phyloP scores from a whole-genome alignment of 2,888 invertebrate genomes.

The Zygogramma bicolorata region DNA sequence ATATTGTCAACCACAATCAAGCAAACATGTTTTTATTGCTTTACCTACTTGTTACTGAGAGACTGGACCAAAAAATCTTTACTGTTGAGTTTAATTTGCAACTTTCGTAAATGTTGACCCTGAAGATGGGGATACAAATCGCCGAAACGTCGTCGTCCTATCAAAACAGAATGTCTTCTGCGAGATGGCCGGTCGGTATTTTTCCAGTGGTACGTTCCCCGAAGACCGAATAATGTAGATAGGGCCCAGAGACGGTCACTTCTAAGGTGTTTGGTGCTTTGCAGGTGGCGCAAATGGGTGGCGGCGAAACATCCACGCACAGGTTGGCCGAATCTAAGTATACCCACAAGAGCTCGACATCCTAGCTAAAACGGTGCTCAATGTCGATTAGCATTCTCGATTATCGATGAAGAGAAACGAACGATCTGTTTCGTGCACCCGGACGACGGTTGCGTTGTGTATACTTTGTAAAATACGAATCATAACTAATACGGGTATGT shows the following conservation, averaged over 20 bases:
- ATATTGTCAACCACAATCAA: no score
- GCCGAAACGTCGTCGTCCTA: no score
- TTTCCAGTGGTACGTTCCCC: background rate
- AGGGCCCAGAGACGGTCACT: conserved; percentile 40
- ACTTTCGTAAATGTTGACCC: no score
- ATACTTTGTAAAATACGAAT: conserved; percentile 21
- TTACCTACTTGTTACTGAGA: no score
- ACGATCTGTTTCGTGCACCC: background rate
- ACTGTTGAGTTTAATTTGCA: no score
- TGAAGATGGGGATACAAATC: no score
- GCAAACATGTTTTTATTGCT: no score
- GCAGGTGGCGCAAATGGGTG: conserved; percentile 66
- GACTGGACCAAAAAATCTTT: no score
- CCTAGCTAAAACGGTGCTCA: conserved; percentile 45
- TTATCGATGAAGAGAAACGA: conserved; percentile 1
- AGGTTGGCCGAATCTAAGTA: conserved; percentile 68
- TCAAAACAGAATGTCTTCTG: no score
- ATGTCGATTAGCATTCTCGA: background rate
- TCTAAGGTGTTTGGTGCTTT: conserved; percentile 67
- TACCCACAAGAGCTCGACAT: conserved; percentile 65
- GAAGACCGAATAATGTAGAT: conserved; percentile 1
- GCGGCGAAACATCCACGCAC: conserved; percentile 64
- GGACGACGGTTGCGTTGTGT: background rate
- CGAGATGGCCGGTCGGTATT: no score
- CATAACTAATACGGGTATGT: conserved; percentile 37